Conservation (phyloP, 2,797 vertebrate genomes). For the Hippoglossus hippoglossus region DNA sequence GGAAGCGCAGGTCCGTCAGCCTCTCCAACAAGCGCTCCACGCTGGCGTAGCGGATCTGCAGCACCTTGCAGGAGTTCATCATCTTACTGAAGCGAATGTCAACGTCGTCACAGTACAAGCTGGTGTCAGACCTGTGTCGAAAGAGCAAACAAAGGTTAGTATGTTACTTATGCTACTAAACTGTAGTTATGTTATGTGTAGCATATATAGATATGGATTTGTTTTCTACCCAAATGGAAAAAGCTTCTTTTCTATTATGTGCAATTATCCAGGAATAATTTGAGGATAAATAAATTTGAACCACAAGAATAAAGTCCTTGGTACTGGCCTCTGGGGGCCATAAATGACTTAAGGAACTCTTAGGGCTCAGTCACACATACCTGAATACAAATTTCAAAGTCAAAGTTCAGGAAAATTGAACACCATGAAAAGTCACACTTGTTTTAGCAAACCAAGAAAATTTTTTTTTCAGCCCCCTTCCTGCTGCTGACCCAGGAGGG, state of each 20-base stretch:
- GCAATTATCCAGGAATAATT: too few species aligned
- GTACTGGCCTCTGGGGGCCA: background rate
- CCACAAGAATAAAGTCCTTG: too few species aligned
- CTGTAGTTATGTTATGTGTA: background rate
- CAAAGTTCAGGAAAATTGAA: too few species aligned
- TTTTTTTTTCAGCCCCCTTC: too few species aligned
- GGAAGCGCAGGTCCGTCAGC: conserved; percentile 95
- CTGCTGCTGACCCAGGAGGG: too few species aligned
- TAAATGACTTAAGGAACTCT: background rate
- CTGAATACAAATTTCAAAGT: too few species aligned
- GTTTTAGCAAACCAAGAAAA: too few species aligned
- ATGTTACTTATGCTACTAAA: background rate
- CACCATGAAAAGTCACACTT: too few species aligned
- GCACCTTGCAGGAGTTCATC: conserved; percentile 99
- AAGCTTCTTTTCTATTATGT: too few species aligned
- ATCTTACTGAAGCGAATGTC: conserved; percentile 99
- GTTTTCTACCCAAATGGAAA: too few species aligned
- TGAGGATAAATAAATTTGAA: too few species aligned
- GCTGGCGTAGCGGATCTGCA: conserved; percentile 98
- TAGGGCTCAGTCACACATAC: too few species aligned
- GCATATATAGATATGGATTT: background rate
- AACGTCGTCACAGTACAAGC: conserved; percentile 96
- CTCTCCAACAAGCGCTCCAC: conserved; percentile 95
- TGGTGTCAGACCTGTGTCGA: conserved; percentile 92
- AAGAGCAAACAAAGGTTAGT: conserved; percentile 11